These are phyloP conservation scores for Ictalurus punctatus DNA, from an alignment of 2,113 vertebrate species.

Conservation along the genomic window DNA sequence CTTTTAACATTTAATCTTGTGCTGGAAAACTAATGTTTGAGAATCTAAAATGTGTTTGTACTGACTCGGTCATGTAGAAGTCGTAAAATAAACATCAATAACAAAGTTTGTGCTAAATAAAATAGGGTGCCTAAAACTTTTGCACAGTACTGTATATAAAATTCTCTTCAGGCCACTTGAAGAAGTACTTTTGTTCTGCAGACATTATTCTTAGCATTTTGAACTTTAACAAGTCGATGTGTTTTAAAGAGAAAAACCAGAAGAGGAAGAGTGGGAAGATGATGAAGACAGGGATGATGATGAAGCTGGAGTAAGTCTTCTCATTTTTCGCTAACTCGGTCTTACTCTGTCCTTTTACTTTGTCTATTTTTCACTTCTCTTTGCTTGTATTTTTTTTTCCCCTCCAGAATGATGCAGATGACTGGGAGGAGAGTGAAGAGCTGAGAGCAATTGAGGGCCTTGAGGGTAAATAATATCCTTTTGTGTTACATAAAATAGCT, in stretches of 20 bases:
- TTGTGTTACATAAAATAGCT: neutral
- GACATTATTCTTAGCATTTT: neutral
- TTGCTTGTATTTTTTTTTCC: neutral
- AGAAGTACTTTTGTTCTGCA: neutral
- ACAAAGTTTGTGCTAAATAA: no score
- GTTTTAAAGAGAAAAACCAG: conserved; percentile 50
- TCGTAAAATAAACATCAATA: no score
- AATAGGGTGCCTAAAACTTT: no score
- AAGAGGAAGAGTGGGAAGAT: conserved; percentile 56
- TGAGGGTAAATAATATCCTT: conserved; percentile 42
- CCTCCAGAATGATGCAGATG: conserved; percentile 59
- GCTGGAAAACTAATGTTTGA: no score
- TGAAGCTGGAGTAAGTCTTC: conserved; percentile 40
- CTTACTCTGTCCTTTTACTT: neutral
- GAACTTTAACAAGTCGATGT: neutral
- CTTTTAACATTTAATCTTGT: no score
- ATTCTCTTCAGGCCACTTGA: neutral
- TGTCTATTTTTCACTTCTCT: neutral
- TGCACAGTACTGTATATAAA: neutral
- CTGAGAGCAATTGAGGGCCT: conserved; percentile 57
- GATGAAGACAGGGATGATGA: conserved; percentile 59
- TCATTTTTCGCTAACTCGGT: neutral
- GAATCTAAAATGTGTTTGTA: no score
- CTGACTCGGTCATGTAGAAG: no score
- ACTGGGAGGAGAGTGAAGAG: conserved; percentile 56